Evolutionary conservation across 2,888 invertebrate genomes (phyloP).

Genomic region (Hirtodrosophila confusa): DNA sequence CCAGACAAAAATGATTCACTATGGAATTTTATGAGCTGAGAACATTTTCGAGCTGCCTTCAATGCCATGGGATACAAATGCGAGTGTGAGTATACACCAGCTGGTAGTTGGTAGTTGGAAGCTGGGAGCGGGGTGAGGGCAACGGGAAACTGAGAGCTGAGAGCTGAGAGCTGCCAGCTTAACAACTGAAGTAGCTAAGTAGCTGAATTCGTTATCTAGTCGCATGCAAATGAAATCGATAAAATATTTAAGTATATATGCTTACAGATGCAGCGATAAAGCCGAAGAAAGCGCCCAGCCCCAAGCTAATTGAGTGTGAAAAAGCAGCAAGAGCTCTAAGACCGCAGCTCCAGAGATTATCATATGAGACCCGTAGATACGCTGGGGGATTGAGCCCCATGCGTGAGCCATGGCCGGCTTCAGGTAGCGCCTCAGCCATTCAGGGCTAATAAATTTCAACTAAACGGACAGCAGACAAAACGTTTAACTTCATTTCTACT

Average conservation of each 20-base stretch:
- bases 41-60: conserved; percentile 65
- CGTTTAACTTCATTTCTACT: conserved; percentile 71
- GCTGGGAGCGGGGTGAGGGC: too few species aligned
- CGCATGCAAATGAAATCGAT: conserved; percentile 75
- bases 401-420: conserved; percentile 3
- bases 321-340: conserved; percentile 33
- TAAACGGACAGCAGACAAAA: conserved; percentile 72
- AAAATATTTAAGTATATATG: conserved; percentile 70
- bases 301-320: conserved; percentile 79
- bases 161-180: conserved; percentile 21
- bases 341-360: conserved; percentile 21
- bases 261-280: conserved; percentile 55
- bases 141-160: too few species aligned
- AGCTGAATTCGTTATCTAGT: conserved; percentile 44
- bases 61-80: conserved; percentile 60
- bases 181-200: conserved; percentile 59
- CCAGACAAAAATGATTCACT: conserved; percentile 75
- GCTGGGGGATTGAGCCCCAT: conserved; percentile 1
- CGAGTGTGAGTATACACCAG: conserved; percentile 28
- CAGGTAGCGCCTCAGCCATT: conserved; percentile 61
- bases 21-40: conserved; percentile 80
- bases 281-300: conserved; percentile 23
- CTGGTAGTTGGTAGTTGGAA: conserved; percentile 14
- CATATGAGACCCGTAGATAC: conserved; percentile 21
- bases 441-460: conserved; percentile 71